Percentiles rank a stretch among this genome's conserved stretches.
Evolutionary conservation across 2,113 vertebrate genomes (phyloP).

Genomic region (Notothenia coriiceps): DNA sequence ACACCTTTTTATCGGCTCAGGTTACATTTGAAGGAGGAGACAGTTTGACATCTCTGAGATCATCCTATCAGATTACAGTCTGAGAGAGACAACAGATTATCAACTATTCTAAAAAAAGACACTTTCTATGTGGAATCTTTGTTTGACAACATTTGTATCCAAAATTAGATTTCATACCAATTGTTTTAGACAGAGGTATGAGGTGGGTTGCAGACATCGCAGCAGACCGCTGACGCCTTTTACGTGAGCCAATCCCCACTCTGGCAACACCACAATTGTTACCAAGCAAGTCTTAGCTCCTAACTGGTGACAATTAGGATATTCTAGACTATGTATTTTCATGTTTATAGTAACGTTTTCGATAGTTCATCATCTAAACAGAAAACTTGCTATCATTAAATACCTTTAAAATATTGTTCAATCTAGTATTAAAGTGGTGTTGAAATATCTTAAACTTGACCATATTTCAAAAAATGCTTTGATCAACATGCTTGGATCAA

Average conservation of each 20-base stretch:
- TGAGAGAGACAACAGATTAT: background rate
- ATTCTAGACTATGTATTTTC: background rate
- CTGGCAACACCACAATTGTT: background rate
- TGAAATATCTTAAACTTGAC: background rate
- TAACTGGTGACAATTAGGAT: background rate
- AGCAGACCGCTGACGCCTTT: no score
- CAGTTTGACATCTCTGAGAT: constrained; percentile 6
- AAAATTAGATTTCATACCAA: background rate
- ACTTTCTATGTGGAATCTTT: background rate
- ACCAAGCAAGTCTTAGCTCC: background rate
- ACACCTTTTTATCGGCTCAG: constrained; percentile 50
- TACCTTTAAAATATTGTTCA: background rate
- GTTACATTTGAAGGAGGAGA: constrained; percentile 30
- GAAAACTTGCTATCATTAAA: background rate
- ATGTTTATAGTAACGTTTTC: background rate
- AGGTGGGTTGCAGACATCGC: background rate
- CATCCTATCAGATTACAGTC: constrained; percentile 21
- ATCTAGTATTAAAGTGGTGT: background rate
- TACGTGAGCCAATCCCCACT: no score
- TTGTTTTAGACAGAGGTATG: constrained; percentile 3
- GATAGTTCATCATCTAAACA: no score
- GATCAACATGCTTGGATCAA: constrained; percentile 10
- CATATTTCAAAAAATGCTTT: constrained; percentile 2
- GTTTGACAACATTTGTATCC: background rate
- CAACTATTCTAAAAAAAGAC: background rate